Conservation (phyloP, 2,113 vertebrate species). For the Ageneiosus marmoratus region DNA sequence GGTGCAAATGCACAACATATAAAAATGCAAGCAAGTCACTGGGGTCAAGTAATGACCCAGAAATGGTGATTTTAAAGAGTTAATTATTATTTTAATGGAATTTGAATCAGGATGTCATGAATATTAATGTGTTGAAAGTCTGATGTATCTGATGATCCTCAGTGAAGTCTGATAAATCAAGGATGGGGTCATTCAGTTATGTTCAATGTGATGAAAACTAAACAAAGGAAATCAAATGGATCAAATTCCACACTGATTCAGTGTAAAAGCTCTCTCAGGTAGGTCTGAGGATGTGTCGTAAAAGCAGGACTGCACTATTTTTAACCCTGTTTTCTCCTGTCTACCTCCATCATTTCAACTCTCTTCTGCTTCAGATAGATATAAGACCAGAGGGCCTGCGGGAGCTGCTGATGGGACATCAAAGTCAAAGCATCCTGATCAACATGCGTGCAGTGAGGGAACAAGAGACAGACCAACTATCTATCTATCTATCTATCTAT, state of each 20-base stretch:
- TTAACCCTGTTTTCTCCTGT: background rate
- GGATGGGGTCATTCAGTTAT: background rate
- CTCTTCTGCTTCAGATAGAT: conserved; percentile 69
- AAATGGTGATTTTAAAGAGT: background rate
- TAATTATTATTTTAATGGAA: background rate
- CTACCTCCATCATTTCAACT: conserved; percentile 57
- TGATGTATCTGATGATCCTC: background rate
- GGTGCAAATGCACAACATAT: background rate
- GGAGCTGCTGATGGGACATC: conserved; percentile 43
- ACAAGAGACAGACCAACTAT: conserved; percentile 35
- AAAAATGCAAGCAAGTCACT: background rate
- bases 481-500: conserved; percentile 20
- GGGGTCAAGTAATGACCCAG: background rate
- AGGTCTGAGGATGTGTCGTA: background rate
- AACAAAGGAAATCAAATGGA: background rate
- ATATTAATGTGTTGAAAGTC: background rate
- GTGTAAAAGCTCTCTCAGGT: background rate
- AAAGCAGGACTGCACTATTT: background rate
- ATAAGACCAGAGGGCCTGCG: conserved; percentile 25
- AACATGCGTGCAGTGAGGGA: background rate
- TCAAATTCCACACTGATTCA: background rate
- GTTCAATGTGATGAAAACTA: background rate
- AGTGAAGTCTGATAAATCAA: no score
- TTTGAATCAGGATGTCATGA: background rate
- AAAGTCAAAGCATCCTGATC: conserved; percentile 34